phyloP scores from a whole-genome alignment of 2,888 invertebrate species.

The Achlya flavicornis region DNA sequence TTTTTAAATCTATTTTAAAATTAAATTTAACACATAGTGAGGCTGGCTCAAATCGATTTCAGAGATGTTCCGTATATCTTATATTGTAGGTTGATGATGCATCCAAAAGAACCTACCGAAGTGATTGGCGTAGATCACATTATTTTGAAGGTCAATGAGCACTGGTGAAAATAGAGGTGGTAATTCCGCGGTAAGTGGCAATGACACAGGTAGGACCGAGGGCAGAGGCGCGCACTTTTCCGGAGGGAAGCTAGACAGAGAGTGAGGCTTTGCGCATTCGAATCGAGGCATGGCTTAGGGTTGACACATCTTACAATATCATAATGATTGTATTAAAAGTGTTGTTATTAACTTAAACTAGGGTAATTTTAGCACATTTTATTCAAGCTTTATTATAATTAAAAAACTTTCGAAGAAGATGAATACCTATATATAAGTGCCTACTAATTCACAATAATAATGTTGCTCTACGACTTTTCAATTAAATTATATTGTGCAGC shows the following conservation, averaged over 20 bases:
- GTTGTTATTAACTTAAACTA: background rate
- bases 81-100: no score
- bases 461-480: no score
- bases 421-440: no score
- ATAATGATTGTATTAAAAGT: slow-evolving; percentile 5
- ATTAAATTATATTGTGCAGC: no score
- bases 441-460: no score
- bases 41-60: no score
- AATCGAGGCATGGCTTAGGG: slow-evolving; percentile 59
- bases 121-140: background rate
- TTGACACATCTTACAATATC: slow-evolving; percentile 34
- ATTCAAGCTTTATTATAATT: background rate
- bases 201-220: slow-evolving; percentile 25
- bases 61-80: no score
- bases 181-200: slow-evolving; percentile 20
- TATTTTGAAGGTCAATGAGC: slow-evolving; percentile 17
- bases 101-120: background rate
- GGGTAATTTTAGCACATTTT: background rate
- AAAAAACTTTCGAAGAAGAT: no score
- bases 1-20: no score
- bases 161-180: slow-evolving; percentile 32
- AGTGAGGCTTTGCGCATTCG: slow-evolving; percentile 75
- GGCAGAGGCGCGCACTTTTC: slow-evolving; percentile 42
- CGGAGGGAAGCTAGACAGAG: slow-evolving; percentile 59
- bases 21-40: no score